Base-by-base conservation (phyloP, 2,888 invertebrate species). In the Mythimna ferrago region DNA sequence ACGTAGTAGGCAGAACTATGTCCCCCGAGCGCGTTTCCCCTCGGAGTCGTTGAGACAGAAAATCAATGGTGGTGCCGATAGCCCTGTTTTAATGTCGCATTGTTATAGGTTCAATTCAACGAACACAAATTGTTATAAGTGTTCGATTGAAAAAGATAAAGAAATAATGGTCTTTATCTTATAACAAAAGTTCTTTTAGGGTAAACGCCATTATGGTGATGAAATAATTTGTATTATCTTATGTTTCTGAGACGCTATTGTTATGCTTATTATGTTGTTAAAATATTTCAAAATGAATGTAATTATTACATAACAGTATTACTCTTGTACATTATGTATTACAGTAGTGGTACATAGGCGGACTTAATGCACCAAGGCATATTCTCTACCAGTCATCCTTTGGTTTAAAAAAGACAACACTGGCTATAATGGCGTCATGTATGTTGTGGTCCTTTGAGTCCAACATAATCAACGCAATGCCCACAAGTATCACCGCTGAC, bases 11-110 rank as follows among this genome's bases (percentile, higher is more conserved):
- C 88, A 86, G 86, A 88, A 89, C 89, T 89, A 89, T 89, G 84
- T 84, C 83, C 82, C 86, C 73, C 72, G 79, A 78, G 78, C 86
- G 85, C 81, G 80, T 76, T 81, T 81, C 84, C 88, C 89, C 86
- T 86, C 81, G 83, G 86, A 84, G 80, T 78, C 68, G 78, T 85
- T 80, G 85, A 85, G 86, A 89, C 88, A 85, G 81, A 86, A 89
- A 89, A 88, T 89, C 89, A 89, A 89, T 89, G 89, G 84, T 80
- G 81, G 81, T 81, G 87, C 83, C 87, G 83, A 87, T 88, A 83
- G 78, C 81, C 82, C 77, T 80, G 82, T 86, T 83, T 83, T 85
- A 85, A 86, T 75, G 81, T 79, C 73, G 57, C 66, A 74, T 74
- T 86, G 70, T 76, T 72, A 73, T 60, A 35, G 70, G 38, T 62